Base-by-base conservation (phyloP, 2,888 invertebrate genomes). In the Coenonympha arcania region DNA sequence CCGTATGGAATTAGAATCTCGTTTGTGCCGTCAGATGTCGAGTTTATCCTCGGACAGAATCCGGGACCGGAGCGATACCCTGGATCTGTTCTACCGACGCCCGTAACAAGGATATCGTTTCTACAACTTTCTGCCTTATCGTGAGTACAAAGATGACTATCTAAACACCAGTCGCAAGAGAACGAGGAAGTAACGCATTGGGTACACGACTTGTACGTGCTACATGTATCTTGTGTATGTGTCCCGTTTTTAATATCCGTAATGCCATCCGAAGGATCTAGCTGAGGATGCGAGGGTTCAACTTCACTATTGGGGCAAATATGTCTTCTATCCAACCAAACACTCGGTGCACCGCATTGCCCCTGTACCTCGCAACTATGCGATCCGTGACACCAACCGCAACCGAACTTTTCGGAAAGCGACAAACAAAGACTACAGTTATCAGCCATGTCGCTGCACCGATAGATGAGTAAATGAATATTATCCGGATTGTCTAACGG, bases 151-250 rank as follows among this genome's bases (percentile, higher is more conserved):
- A 95, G 90, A 80, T 98, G 97, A 8, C 95, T 95, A 72, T 96
- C 95, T 18, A 98, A 96, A 79, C 98, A 99, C 99, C 99, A 98
- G 76, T 98, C 98, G 77, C 99, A 99, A 0, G 98, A 98, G 76
- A 98, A 99, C 47, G 93, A 93, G 13, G 97, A 97, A 43, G 95
- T 94, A n/a, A 98, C 98, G 84, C 99, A 99, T 68, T 94, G 92
- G 6, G 97, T 97, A 80, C 99, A 99, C 54, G 96, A 96, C 65
- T 93, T 93, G 86, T 98, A 98, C 22, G 98, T 95, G 74, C 95
- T 95, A 81, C 99, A 99, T n/a, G n/a, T n/a, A n/a, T n/a, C n/a
- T n/a, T n/a, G n/a, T n/a, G n/a, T n/a, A n/a, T n/a, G n/a, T n/a
- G n/a, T n/a, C 67, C 90, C 91, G 63, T 99, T 98, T 3, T 98